phyloP scores from a whole-genome alignment of 2,797 vertebrate genomes.

The Tragelaphus oryx region DNA sequence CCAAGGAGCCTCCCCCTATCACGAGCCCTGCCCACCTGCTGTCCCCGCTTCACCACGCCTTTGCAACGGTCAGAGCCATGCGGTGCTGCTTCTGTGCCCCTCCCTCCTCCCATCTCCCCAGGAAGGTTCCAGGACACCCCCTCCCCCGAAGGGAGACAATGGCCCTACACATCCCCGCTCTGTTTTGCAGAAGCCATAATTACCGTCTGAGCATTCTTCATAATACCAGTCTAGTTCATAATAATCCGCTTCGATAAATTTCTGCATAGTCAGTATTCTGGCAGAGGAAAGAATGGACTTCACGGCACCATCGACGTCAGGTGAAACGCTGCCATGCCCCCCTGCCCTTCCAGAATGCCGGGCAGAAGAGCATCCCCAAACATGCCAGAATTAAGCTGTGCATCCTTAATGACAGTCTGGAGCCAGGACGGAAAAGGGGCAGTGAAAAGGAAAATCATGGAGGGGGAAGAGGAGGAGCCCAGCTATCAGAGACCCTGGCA shows the following conservation, averaged over 20 bases:
- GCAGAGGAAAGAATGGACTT: conserved; percentile 72
- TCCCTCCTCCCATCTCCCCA: neutral
- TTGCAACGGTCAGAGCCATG: neutral
- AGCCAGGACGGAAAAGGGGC: conserved; percentile 16
- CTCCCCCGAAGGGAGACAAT: neutral
- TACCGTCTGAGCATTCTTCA: conserved; percentile 98
- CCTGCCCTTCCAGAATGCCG: conserved; percentile 73
- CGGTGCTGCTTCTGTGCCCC: neutral
- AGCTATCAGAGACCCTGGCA: conserved; percentile 65
- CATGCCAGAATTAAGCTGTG: conserved; percentile 58
- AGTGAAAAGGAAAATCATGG: neutral
- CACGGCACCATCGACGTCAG: conserved; percentile 81
- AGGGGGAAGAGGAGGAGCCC: conserved; percentile 18
- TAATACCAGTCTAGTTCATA: conserved; percentile 99
- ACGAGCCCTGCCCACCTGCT: conserved; percentile 56
- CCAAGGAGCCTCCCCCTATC: conserved; percentile 59
- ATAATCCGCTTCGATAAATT: conserved; percentile 97
- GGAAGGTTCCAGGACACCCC: neutral
- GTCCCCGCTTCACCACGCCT: neutral
- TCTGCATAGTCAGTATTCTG: conserved; percentile 90
- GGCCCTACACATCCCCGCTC: conserved; percentile 29
- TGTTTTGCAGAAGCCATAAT: conserved; percentile 75
- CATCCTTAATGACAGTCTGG: conserved; percentile 81
- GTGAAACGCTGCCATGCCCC: conserved; percentile 82
- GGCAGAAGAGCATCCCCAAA: conserved; percentile 48